Evolutionary conservation across 1,140 invertebrate species (phyloP).

Genomic region (Penaeus vannamei): DNA sequence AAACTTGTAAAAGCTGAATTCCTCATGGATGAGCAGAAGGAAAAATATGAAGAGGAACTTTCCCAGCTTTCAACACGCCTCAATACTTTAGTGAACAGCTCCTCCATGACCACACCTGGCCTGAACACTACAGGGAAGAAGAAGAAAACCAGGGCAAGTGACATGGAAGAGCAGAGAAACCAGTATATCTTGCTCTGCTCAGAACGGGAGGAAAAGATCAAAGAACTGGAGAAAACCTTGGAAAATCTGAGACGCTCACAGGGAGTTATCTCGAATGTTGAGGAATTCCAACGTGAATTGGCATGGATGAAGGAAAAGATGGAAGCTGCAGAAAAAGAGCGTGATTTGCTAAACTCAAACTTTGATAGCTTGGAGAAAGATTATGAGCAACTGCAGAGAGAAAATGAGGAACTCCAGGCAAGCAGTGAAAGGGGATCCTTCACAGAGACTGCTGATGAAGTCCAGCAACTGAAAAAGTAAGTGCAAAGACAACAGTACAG

Average conservation of each 20-base stretch:
- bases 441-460: background rate
- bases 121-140: background rate
- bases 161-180: slow-evolving; percentile 25
- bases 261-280: slow-evolving; percentile 22
- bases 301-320: slow-evolving; percentile 50
- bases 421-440: background rate
- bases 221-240: background rate
- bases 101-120: background rate
- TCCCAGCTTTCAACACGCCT: background rate
- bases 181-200: background rate
- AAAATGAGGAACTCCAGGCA: background rate
- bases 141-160: background rate
- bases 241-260: slow-evolving; percentile 16
- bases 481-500: too few relatives aligned
- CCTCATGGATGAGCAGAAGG: slow-evolving; percentile 2
- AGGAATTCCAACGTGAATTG: slow-evolving; percentile 17
- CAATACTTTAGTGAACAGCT: slow-evolving; percentile 1
- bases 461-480: too few relatives aligned
- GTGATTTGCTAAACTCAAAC: slow-evolving; percentile 6
- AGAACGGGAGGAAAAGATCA: background rate
- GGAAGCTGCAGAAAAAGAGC: slow-evolving; percentile 42
- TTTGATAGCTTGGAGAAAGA: slow-evolving; percentile 44
- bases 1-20: background rate
- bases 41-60: slow-evolving; percentile 24
- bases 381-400: slow-evolving; percentile 23